Base-by-base conservation (phyloP, 2,888 invertebrate genomes). In the Athalia circularis region DNA sequence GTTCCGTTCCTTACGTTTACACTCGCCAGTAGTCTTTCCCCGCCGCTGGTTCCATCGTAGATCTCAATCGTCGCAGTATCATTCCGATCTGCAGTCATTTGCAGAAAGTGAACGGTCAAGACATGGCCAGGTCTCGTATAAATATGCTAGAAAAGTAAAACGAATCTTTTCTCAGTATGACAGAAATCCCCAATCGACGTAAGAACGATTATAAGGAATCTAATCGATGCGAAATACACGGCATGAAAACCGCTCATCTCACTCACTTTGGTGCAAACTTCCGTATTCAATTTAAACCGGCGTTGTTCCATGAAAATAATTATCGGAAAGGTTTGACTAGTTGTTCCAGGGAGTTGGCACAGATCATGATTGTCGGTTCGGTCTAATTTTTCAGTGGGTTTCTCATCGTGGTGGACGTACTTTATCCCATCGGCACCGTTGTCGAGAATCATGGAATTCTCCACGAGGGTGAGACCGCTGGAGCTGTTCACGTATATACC, bases 371-470 rank as follows among this genome's bases (percentile, higher is more conserved):
- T 94, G 84, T 95, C 95, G 75, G 94, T 93, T 79, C 95, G 92
- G 90, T 96, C 95, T 67, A 94, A 92, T 84, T 94, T 93, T 86
- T 95, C 95, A 82, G 96, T 95, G 4, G 95, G 94, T 81, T 94
- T 92, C 87, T 95, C 93, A 90, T 97, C 96, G 85, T 96, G 95
- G 77, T 95, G 95, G 13, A 96, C 94, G 89, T 96, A 98, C 89
- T 96, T 95, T 76, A 99, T 91, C 47, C 98, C 98, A 90, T 98
- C 98, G 0, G 95, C 98, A 5, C 95, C 96, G 90, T 98, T 99
- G 84, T 96, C 95, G 81, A 94, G 93, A 11, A 98, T 92, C 65
- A 93, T 91, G 85, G 97, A 96, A 82, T 95, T 94, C 82, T 96
- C 95, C 76, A 98, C 92, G 83, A 94, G 94, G 7, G 95, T 93